A percentile compares a stretch with the other conserved stretches of the same genome.
Evolutionary conservation across 2,888 invertebrate genomes (phyloP).

Genomic region (Caenorhabditis doughertyi): DNA sequence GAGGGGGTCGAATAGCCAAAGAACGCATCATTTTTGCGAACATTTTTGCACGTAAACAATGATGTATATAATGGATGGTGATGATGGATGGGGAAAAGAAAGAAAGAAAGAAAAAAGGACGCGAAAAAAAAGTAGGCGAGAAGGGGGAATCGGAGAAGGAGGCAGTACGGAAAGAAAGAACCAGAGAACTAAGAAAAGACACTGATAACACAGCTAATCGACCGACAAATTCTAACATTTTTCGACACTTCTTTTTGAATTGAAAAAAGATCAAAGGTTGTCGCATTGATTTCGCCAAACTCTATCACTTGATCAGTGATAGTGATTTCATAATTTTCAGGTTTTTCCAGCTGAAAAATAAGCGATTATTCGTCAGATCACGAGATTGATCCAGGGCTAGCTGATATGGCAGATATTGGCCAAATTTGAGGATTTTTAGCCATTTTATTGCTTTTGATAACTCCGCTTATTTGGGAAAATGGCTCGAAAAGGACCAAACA

Average conservation of each 20-base stretch:
- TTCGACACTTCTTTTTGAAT: neutral
- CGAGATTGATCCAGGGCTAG: no score
- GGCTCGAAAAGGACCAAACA: no score
- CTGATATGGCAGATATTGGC: no score
- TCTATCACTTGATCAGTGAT: no score
- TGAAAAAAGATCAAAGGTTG: slow-evolving; percentile 11
- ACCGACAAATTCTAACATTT: no score
- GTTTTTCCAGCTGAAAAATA: no score
- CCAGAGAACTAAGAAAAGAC: slow-evolving; percentile 10
- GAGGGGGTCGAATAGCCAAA: no score
- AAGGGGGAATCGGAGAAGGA: neutral
- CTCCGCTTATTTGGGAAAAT: no score
- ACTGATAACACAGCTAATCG: no score
- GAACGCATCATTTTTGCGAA: slow-evolving; percentile 15
- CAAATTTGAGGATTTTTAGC: no score
- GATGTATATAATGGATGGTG: slow-evolving; percentile 11
- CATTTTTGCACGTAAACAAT: slow-evolving; percentile 37
- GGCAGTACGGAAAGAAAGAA: neutral
- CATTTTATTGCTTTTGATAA: no score
- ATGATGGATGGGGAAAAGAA: neutral
- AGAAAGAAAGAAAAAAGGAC: neutral
- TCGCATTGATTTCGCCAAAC: slow-evolving; percentile 28
- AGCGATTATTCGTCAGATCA: no score
- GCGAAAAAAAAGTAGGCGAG: neutral
- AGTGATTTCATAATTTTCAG: neutral